Evolutionary conservation across 2,888 invertebrate species (phyloP), one percentile per base, ranked within the genome.

Genomic region (Danaus chrysippus): DNA sequence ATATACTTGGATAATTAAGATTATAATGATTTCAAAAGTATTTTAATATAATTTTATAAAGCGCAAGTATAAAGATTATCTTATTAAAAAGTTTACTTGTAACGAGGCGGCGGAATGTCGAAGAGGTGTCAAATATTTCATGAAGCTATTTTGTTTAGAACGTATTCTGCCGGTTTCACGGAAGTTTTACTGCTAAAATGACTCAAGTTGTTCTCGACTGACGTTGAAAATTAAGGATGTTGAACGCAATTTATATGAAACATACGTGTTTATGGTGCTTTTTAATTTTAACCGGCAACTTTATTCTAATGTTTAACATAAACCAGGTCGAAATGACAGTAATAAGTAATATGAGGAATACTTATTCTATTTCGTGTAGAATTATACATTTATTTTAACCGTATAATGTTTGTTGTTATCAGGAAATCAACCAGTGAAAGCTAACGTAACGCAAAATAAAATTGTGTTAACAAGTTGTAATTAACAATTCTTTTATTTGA

Each of bases 131-230:
- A 77, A 81, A 83, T 81, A 81, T 79, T 79, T 81, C 69, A 73
- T 71, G 68, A 63, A 65, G 68, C 70, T 71, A 75, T 75, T 71
- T 74, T 70, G 66, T 69, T 69, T 71, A 71, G 70, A 66, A 70
- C 76, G 76, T 77, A 79, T 82, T 78, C 78, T 74, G 71, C 69
- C 66, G 62, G 66, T 63, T 75, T 63, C 65, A 66, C 71, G 68
- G 69, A 76, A 79, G 75, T 77, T 80, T 79, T 68, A 65, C 69
- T 69, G 65, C 73, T 71, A 71, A 81, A 84, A 81, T 76, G 78
- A 79, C 72, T 69, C 72, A 80, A 83, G 78, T 84, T 83, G 75
- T 67, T 73, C 76, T 76, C 75, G 77, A 78, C 76, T 79, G 75
- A 75, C 76, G 62, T 73, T 74, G 70, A 65, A 74, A 76, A 82